phyloP scores from a whole-genome alignment of 2,888 invertebrate genomes.

The Caradrina kadenii region DNA sequence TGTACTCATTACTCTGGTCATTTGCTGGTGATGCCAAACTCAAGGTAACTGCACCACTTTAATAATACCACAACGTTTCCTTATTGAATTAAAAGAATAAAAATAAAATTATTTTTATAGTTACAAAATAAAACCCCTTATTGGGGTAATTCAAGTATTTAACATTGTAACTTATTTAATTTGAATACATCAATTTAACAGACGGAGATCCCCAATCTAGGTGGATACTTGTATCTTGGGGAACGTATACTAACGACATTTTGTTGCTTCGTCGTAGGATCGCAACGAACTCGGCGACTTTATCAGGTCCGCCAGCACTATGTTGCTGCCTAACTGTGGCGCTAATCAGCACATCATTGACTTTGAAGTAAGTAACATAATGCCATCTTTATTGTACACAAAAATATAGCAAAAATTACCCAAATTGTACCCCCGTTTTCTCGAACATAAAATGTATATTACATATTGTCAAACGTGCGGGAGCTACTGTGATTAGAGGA shows the following conservation, averaged over 20 bases:
- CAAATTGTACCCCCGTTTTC: too few species aligned
- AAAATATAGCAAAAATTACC: not conserved
- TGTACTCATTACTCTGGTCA: conserved; percentile 99
- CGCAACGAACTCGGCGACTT: conserved; percentile 99
- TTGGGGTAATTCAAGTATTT: too few species aligned
- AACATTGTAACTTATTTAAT: too few species aligned
- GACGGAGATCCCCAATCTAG: too few species aligned
- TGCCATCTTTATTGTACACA: not conserved
- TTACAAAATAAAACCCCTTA: too few species aligned
- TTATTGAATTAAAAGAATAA: too few species aligned
- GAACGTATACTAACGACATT: not conserved
- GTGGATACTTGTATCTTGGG: too few species aligned
- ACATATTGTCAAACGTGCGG: too few species aligned
- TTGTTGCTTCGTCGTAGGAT: conserved; percentile 73
- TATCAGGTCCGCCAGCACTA: conserved; percentile 98
- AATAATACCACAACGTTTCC: not conserved
- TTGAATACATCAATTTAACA: too few species aligned
- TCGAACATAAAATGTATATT: too few species aligned
- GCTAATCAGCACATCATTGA: conserved; percentile 97
- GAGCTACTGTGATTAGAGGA: too few species aligned
- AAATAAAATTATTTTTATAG: too few species aligned
- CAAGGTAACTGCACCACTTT: conserved; percentile 91
- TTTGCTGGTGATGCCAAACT: conserved; percentile 99
- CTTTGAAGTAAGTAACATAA: conserved; percentile 93
- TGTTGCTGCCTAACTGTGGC: conserved; percentile 96